These are phyloP conservation scores for Ectobius pallidus DNA, from an alignment of 2,888 invertebrate genomes.

Conservation along the genomic window DNA sequence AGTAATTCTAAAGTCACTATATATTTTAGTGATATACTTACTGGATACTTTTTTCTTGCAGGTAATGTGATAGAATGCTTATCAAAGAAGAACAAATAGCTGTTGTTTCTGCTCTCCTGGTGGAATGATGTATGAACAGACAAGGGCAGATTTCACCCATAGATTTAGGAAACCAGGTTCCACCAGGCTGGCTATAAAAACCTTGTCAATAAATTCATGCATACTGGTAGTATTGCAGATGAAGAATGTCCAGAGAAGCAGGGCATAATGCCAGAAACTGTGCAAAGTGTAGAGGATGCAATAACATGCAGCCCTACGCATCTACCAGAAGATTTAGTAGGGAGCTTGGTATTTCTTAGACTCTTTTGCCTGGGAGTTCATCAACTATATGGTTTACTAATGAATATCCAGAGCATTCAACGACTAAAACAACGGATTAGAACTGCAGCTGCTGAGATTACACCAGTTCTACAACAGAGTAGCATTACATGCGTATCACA, in stretches of 20 bases:
- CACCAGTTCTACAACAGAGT: no score
- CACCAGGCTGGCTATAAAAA: background rate
- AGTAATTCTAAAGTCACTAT: background rate
- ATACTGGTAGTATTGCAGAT: slow-evolving; percentile 9
- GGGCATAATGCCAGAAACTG: background rate
- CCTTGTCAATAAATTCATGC: background rate
- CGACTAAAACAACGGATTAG: no score
- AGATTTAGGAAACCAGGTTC: slow-evolving; percentile 9
- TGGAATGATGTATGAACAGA: background rate
- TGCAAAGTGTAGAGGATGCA: background rate
- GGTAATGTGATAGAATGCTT: slow-evolving; percentile 9
- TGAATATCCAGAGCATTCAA: no score
- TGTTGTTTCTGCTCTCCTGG: background rate
- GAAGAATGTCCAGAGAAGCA: background rate
- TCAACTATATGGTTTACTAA: no score
- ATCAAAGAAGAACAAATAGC: slow-evolving; percentile 4
- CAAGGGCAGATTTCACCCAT: background rate
- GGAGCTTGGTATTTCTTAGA: background rate
- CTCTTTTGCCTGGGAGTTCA: background rate
- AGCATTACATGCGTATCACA: no score
- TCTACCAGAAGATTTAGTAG: background rate
- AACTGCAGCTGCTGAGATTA: no score
- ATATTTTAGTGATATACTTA: slow-evolving; percentile 7
- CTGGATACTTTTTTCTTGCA: slow-evolving; percentile 10
- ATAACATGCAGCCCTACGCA: background rate